Conservation (phyloP, 2,888 invertebrate species). For the Ophion costatus region DNA sequence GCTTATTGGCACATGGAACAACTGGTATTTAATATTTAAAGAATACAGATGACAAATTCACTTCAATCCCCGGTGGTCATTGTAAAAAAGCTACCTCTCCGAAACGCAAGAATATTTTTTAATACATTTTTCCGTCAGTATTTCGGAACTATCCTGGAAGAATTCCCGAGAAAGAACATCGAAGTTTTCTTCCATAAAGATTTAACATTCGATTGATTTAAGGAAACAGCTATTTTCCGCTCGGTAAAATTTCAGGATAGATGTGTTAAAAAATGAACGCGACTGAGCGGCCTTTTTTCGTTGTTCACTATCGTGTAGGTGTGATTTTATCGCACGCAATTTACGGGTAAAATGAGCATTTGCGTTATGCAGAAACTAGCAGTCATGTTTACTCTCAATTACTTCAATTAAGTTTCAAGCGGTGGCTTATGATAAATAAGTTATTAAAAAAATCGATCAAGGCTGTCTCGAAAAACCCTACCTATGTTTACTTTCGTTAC, state of each 20-base stretch:
- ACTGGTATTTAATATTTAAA: background rate
- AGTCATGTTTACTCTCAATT: background rate
- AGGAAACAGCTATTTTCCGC: background rate
- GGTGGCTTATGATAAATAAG: background rate
- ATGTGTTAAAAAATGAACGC: background rate
- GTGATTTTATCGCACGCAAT: background rate
- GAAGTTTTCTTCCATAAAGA: background rate
- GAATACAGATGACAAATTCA: background rate
- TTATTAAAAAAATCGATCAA: background rate
- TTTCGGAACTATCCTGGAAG: background rate
- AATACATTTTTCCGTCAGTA: background rate
- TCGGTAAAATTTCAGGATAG: background rate
- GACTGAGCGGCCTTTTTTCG: background rate
- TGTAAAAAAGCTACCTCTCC: background rate
- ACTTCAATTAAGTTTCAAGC: background rate
- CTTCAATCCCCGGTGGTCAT: background rate
- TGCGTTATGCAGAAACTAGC: background rate
- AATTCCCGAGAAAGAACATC: background rate
- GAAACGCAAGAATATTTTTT: background rate
- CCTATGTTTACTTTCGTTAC: background rate
- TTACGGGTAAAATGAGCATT: background rate
- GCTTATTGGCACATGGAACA: background rate
- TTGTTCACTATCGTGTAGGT: background rate
- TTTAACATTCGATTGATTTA: background rate
- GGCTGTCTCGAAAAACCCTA: background rate